Conservation (phyloP, 2,113 vertebrate species). For the Pluvianellus socialis region DNA sequence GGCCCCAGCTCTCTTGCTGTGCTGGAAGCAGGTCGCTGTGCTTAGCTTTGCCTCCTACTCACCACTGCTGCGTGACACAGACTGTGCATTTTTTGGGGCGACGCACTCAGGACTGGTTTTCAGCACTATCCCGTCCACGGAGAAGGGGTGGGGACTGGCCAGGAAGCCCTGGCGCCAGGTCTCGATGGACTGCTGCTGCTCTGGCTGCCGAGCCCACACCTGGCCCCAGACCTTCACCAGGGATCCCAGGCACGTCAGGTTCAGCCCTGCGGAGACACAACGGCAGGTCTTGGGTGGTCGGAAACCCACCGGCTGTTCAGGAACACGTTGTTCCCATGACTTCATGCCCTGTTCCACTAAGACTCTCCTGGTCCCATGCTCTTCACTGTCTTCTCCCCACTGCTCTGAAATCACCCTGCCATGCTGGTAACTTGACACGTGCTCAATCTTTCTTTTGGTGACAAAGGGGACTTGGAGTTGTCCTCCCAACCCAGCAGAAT, state of each 20-base stretch:
- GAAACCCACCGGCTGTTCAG: not conserved
- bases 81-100: fast-evolving
- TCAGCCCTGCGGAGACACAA: slow-evolving; percentile 6
- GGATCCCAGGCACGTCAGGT: not conserved
- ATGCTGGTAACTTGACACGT: not conserved
- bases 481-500: not conserved
- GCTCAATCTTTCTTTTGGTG: not conserved
- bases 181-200: not conserved
- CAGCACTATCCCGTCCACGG: not conserved
- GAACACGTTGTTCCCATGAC: not conserved
- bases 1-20: not conserved
- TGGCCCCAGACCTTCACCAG: slow-evolving; percentile 12
- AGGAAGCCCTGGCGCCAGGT: not conserved
- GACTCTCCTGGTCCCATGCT: not conserved
- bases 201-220: not conserved
- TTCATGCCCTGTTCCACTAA: not conserved
- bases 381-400: not conserved
- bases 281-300: fast-evolving
- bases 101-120: not conserved
- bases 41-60: not conserved
- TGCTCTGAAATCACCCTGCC: not conserved
- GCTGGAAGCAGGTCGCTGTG: not conserved
- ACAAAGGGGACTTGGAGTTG: not conserved
- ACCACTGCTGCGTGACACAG: not conserved
- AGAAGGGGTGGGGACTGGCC: not conserved